Evolutionary conservation across 2,888 invertebrate species (phyloP).

Genomic region (Spatulosminthurus flaviceps): DNA sequence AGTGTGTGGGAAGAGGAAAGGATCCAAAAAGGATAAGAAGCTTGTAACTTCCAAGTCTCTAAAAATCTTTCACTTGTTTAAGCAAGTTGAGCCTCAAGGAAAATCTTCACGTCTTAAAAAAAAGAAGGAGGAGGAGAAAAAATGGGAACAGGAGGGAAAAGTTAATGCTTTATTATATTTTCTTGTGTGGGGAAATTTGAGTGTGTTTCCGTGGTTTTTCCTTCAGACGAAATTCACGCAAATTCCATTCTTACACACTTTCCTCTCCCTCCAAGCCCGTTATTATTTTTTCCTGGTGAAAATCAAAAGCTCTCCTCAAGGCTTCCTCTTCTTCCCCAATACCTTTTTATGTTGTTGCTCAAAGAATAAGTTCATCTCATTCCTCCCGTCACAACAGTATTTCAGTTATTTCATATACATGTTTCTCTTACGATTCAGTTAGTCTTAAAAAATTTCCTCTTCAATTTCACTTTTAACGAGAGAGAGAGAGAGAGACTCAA

Average conservation of each 20-base stretch:
- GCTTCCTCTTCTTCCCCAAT: background rate
- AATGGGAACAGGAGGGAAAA: slow-evolving; percentile 22
- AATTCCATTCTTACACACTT: slow-evolving; percentile 13
- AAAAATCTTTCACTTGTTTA: slow-evolving; percentile 28
- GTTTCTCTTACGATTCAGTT: no score
- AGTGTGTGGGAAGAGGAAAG: background rate
- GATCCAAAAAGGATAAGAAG: background rate
- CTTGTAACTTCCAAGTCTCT: background rate
- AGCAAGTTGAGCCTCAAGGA: background rate
- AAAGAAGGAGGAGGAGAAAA: no score
- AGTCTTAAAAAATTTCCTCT: no score
- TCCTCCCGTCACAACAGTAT: no score
- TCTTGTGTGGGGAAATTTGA: slow-evolving; percentile 10
- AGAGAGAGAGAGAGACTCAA: no score
- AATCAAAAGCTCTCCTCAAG: slow-evolving; percentile 11
- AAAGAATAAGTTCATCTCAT: no score
- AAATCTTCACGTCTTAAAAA: background rate
- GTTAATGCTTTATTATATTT: slow-evolving; percentile 26
- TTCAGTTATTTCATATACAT: no score
- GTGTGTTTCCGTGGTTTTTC: background rate
- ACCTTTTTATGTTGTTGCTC: no score
- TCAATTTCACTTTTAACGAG: no score
- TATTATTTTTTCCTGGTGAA: slow-evolving; percentile 21
- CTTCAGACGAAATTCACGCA: slow-evolving; percentile 14
- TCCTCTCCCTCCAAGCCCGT: background rate